Conservation (phyloP, 1,140 invertebrate genomes). For the Acyrthosiphon pisum region DNA sequence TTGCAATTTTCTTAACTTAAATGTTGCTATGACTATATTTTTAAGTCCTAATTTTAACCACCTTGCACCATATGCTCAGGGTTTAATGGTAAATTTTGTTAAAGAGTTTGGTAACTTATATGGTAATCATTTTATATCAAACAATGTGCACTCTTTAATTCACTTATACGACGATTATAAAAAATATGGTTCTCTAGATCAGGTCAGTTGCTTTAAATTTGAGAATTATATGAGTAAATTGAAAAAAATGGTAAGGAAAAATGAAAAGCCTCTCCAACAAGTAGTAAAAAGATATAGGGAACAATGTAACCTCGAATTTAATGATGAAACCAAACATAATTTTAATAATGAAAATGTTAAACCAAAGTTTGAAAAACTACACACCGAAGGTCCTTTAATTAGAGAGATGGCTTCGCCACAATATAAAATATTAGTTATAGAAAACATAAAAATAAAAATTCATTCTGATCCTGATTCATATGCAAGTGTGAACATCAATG, state of each 20-base stretch:
- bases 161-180: background rate
- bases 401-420: background rate
- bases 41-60: background rate
- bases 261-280: background rate
- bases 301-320: background rate
- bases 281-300: background rate
- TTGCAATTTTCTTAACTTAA: background rate
- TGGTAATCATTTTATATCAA: background rate
- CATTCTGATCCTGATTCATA: background rate
- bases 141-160: background rate
- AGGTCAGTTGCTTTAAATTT: background rate
- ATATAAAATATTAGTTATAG: background rate
- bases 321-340: background rate
- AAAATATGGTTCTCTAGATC: background rate
- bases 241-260: background rate
- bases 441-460: background rate
- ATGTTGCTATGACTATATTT: background rate
- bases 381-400: background rate
- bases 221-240: background rate
- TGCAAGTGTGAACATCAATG: background rate
- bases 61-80: background rate
- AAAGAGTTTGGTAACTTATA: background rate
- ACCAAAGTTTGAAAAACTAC: background rate
- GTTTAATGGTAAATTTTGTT: background rate
- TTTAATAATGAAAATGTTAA: background rate